A percentile compares a stretch with the other conserved stretches of the same genome.
Evolutionary conservation across 2,113 vertebrate genomes (phyloP).

Genomic region (Gopherus flavomarginatus): DNA sequence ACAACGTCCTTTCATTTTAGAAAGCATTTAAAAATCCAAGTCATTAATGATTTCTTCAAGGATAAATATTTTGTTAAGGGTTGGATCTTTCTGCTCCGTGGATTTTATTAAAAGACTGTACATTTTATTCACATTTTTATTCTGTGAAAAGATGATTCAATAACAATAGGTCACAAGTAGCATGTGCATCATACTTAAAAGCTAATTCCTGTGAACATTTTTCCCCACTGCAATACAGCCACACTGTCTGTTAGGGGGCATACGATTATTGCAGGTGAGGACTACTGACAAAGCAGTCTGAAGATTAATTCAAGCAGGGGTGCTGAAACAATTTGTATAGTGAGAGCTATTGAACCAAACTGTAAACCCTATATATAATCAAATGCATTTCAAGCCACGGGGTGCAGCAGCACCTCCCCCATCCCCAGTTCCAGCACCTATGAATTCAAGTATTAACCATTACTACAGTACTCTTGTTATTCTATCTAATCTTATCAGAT

Average conservation of each 20-base stretch:
- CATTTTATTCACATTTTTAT: neutral
- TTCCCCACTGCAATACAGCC: neutral
- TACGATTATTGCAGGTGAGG: neutral
- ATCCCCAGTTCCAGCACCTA: too few relatives aligned
- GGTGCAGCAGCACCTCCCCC: too few relatives aligned
- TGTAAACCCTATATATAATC: too few relatives aligned
- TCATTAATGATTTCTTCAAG: conserved; percentile 21
- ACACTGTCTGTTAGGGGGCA: neutral
- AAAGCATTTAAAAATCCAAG: conserved; percentile 24
- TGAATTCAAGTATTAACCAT: neutral
- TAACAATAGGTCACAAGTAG: neutral
- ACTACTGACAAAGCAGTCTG: neutral
- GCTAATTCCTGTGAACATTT: neutral
- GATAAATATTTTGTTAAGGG: conserved; percentile 31
- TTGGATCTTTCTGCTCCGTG: conserved; percentile 6
- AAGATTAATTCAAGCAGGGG: neutral
- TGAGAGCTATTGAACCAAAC: too few relatives aligned
- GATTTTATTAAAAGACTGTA: neutral
- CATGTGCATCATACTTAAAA: neutral
- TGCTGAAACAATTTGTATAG: too few relatives aligned
- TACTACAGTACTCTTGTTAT: neutral
- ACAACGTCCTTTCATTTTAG: conserved; percentile 52
- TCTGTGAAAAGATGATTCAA: neutral
- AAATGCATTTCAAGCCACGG: too few relatives aligned
- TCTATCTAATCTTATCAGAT: neutral